Percentiles rank a stretch among this genome's conserved stretches.
phyloP scores from a whole-genome alignment of 2,888 invertebrate species.

The Rhaphigaster nebulosa region DNA sequence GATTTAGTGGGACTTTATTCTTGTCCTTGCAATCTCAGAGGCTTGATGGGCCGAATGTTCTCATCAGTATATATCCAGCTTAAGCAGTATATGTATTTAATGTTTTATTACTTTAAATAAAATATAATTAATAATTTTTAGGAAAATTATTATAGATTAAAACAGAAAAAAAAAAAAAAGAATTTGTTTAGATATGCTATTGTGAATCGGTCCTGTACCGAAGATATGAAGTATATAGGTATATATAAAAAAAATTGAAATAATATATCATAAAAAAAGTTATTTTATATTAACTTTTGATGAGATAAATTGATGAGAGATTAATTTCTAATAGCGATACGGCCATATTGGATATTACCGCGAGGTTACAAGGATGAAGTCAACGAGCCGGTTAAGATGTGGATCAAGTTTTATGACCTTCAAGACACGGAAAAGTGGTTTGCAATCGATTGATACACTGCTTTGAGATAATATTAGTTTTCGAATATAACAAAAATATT shows the following conservation, averaged over 20 bases:
- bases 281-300: too few species aligned
- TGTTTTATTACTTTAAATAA: background rate
- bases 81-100: background rate
- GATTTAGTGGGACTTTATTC: background rate
- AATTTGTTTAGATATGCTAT: too few species aligned
- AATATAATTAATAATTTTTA: background rate
- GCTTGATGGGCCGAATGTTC: background rate
- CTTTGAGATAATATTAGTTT: background rate
- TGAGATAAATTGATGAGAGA: too few species aligned
- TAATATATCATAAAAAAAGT: too few species aligned
- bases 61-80: background rate
- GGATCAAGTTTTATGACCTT: background rate
- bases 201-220: too few species aligned
- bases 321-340: too few species aligned
- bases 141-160: background rate
- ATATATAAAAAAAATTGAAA: too few species aligned
- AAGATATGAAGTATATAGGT: too few species aligned
- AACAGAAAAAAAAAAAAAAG: too few species aligned
- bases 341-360: background rate
- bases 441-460: background rate
- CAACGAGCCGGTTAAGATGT: background rate
- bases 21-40: background rate
- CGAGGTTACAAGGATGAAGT: background rate
- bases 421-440: background rate
- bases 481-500: background rate